Base-by-base conservation (phyloP, 2,113 vertebrate genomes). In the Hoplias malabaricus region DNA sequence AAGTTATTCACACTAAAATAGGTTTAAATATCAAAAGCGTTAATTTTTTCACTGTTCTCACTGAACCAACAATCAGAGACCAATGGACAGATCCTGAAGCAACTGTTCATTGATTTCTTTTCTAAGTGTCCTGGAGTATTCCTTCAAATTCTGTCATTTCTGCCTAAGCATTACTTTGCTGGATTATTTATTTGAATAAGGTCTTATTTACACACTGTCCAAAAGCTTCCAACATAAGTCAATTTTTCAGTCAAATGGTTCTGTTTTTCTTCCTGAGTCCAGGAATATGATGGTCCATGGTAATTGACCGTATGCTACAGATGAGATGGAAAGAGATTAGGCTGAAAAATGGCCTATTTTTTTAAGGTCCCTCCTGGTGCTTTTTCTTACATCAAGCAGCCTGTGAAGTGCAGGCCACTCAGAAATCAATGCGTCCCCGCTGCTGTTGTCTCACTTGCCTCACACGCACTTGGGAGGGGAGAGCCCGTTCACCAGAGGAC, bases 361-460 rank as follows among this genome's bases (percentile, higher is more conserved):
- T 53, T 53, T 21, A 48, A 61, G 38, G 50, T 62, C 66, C 69
- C 69, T 77, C 75, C 46, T 46, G 29, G 53, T 34, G 4, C 53
- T 59, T 61, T 69, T 70, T 5, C 34, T 43, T 68, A 14, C 43
- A 61, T 40, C 54, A 33, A 62, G 38, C 63, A 36, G 19, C 33
- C 36, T 68, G 19, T 36, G 14, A 33, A 42, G 73, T 40, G 43
- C 48, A 27, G 56, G 53, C 23, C 42, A 77, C 27, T 19, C 80
- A 68, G 84, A 86, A 88, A 90, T 89, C 87, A 88, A 86, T 90
- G 85, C 31, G 61, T 81, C 84, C 81, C 74, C 84, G 75, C 79
- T 53, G 79, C 87, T 75, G 87, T 76, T 75, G 86, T 82, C 82
- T 80, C 87, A 86, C 80, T 82, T 83, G 83, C 82, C n/a, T 69